Base-by-base conservation (phyloP, 2,888 invertebrate genomes). In the Octonoba sinensis region DNA sequence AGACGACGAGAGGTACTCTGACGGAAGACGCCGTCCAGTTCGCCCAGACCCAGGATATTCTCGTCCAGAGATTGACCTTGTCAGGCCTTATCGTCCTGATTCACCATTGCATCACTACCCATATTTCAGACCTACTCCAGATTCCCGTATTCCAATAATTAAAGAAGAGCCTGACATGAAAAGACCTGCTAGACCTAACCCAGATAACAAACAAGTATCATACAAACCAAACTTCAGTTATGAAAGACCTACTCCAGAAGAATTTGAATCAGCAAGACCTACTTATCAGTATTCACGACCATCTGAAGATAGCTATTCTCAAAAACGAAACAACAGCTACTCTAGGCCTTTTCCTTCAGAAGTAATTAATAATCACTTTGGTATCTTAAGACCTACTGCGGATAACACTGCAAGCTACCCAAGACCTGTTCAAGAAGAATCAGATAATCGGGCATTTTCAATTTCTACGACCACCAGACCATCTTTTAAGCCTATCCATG, bases 41-140 rank as follows among this genome's bases (percentile, higher is more conserved):
- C 59, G 66, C 12, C 82, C 82, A 46, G 82, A 75, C n/a, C 75
- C 76, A 20, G 82, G 71, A 13, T 24, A 59, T 22, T 18, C 59
- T 60, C 20, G 60, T 22, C 49, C 70, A 16, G 69, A 69, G 44
- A 6, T 18, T 12, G 75, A 75, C 20, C 12, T 60, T 16, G 60
- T 56, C 0, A 22, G 82, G 22, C 82, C 82, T 1, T 75, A 76
- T 57, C 46, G 82, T n/a, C 82, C 82, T 27, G 82, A 82, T 18
- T n/a, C 76, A 16, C 73, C 81, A 22, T 22, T 74, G 1, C 44
- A 74, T 27, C 49, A 75, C 24, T 75, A 71, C n/a, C 70, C 81
- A 6, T 82, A 82, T 49, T 75, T 51, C 44, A 70, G 82, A 47
- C 75, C 82, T 24, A 75, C 70, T 20, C 74, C 74, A 24, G 74